Evolutionary conservation across 1,140 invertebrate genomes (phyloP).

Genomic region (Trichonephila inaurata): DNA sequence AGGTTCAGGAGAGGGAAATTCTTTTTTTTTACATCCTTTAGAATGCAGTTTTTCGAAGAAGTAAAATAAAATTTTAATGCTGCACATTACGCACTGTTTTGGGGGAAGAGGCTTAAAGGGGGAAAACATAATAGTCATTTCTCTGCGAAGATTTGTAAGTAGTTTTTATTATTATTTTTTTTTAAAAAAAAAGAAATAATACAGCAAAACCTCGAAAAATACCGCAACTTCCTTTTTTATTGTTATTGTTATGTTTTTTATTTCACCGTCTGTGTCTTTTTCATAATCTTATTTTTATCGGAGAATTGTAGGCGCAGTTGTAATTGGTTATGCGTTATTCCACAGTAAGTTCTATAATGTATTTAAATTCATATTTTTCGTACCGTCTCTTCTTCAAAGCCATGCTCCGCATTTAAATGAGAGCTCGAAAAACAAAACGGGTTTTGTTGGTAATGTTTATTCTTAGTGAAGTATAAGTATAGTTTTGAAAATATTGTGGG

Average conservation of each 20-base stretch:
- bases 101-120: not conserved
- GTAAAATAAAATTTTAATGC: slow-evolving; percentile 54
- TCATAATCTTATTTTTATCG: not conserved
- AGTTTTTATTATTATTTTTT: slow-evolving; percentile 30
- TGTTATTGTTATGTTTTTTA: not conserved
- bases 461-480: not conserved
- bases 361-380: not conserved
- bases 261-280: not conserved
- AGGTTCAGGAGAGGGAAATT: not conserved
- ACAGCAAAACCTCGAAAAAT: not conserved
- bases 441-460: not conserved
- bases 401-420: not conserved
- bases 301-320: not conserved
- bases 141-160: not conserved
- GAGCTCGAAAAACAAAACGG: not conserved
- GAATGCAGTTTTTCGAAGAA: not conserved
- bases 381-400: not conserved
- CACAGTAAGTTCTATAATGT: not conserved
- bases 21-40: not conserved
- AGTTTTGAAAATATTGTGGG: not conserved
- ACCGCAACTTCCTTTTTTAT: slow-evolving; percentile 15
- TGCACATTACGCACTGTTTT: not conserved
- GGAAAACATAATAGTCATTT: not conserved
- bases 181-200: not conserved
- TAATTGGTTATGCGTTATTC: slow-evolving; percentile 28